A percentile compares a stretch with the other conserved stretches of the same genome.
Evolutionary conservation across 2,888 invertebrate genomes (phyloP).

Genomic region (Brachylomia viminalis): DNA sequence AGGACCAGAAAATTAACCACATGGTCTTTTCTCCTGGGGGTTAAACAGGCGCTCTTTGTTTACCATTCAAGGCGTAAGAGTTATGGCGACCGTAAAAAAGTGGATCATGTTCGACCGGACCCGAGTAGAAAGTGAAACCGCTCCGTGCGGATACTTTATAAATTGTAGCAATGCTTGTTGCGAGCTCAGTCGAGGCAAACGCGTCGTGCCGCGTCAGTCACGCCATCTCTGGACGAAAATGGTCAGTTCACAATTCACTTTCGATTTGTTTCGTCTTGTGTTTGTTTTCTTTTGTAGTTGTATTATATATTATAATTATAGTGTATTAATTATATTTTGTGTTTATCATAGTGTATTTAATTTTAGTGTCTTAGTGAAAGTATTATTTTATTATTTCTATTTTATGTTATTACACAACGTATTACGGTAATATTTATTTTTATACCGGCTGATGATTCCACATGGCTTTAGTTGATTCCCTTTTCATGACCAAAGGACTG

Average conservation of each 20-base stretch:
- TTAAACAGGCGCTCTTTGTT: constrained; percentile 76
- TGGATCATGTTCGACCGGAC: constrained; percentile 84
- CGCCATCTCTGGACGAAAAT: constrained; percentile 78
- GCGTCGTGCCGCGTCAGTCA: constrained; percentile 73
- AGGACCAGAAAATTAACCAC: constrained; percentile 46
- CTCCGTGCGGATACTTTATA: constrained; percentile 85
- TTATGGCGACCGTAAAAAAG: constrained; percentile 82
- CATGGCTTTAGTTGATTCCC: not conserved
- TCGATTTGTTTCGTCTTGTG: constrained; percentile 72
- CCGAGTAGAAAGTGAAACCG: constrained; percentile 89
- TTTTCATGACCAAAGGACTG: not conserved
- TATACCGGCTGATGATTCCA: not conserved
- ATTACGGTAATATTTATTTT: constrained; percentile 30
- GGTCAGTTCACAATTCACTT: constrained; percentile 85
- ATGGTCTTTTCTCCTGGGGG: constrained; percentile 62
- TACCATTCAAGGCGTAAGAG: constrained; percentile 74
- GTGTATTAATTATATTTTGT: constrained; percentile 65
- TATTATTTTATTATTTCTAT: constrained; percentile 50
- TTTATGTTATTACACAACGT: constrained; percentile 30
- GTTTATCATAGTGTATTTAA: constrained; percentile 59
- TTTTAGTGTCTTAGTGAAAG: constrained; percentile 66
- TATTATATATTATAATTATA: constrained; percentile 63
- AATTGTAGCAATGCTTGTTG: constrained; percentile 81
- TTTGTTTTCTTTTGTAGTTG: constrained; percentile 74
- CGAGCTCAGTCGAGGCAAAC: constrained; percentile 83